A percentile compares a stretch with the other conserved stretches of the same genome.
phyloP scores from a whole-genome alignment of 2,888 invertebrate genomes.

The Thecocarcelia acutangulata region DNA sequence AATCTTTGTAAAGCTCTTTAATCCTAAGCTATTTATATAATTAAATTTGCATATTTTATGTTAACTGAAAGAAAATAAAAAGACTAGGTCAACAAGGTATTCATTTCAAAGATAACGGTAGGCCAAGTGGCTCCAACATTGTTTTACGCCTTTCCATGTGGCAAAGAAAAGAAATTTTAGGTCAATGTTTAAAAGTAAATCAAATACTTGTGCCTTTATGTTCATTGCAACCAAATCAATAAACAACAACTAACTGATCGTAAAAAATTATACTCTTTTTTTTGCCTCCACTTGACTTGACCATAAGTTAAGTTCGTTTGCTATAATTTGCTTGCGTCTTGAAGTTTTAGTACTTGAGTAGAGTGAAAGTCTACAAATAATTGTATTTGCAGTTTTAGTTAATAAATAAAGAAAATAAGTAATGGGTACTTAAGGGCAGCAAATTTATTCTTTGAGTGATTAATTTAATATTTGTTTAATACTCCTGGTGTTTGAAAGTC shows the following conservation, averaged over 20 bases:
- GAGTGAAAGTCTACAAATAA: slow-evolving; percentile 52
- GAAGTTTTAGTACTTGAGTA: background rate
- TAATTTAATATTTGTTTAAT: slow-evolving; percentile 23
- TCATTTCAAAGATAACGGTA: slow-evolving; percentile 18
- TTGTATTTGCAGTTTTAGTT: slow-evolving; percentile 4
- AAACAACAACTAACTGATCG: slow-evolving; percentile 10
- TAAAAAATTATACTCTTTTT: slow-evolving; percentile 25
- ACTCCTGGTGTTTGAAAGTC: slow-evolving; percentile 3
- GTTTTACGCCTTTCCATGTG: background rate
- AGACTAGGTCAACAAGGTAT: slow-evolving; percentile 1
- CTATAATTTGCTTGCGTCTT: slow-evolving; percentile 6
- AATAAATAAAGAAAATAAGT: slow-evolving; percentile 28
- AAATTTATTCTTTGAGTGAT: slow-evolving; percentile 35
- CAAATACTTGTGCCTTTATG: slow-evolving; percentile 32
- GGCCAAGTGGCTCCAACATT: slow-evolving; percentile 1
- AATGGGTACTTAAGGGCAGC: slow-evolving; percentile 63
- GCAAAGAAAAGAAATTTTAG: background rate
- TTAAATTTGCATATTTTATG: background rate
- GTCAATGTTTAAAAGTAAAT: slow-evolving; percentile 30
- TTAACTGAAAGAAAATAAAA: background rate
- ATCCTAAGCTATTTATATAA: too few relatives aligned
- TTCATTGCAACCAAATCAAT: slow-evolving; percentile 20
- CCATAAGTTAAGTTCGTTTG: slow-evolving; percentile 16
- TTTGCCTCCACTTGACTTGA: slow-evolving; percentile 54
- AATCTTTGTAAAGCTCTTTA: too few relatives aligned